Percentiles rank a stretch among this genome's conserved stretches.
phyloP scores from a whole-genome alignment of 2,797 vertebrate species.

The Botia kubotai region DNA sequence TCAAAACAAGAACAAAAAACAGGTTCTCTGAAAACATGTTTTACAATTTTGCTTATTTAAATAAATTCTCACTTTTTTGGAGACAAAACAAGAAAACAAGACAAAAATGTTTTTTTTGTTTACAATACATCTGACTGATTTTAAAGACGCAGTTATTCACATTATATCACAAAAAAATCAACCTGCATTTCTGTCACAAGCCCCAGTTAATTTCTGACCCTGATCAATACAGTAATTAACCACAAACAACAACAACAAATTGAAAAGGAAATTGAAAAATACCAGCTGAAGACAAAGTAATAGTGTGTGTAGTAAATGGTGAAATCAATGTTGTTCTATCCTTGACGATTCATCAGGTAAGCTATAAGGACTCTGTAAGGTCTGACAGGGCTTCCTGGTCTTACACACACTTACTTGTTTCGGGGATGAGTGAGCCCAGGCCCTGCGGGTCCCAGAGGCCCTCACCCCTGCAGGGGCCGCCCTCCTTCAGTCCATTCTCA shows the following conservation, averaged over 20 bases:
- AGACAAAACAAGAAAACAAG: background rate
- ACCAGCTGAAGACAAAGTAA: background rate
- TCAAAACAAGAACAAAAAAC: too few relatives aligned
- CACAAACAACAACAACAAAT: background rate
- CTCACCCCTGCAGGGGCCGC: constrained; percentile 74
- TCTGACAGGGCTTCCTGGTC: background rate
- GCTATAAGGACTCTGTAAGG: too few relatives aligned
- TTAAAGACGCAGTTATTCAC: too few relatives aligned
- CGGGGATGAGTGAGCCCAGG: constrained; percentile 91
- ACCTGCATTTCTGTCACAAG: too few relatives aligned
- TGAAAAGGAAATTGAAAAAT: background rate
- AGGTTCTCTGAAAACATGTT: too few relatives aligned
- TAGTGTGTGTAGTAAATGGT: too few relatives aligned
- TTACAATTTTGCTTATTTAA: too few relatives aligned
- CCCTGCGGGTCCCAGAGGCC: constrained; percentile 85
- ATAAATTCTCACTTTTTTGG: too few relatives aligned
- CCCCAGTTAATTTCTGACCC: background rate
- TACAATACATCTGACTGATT: background rate
- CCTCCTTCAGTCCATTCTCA: constrained; percentile 87
- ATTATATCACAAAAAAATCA: too few relatives aligned
- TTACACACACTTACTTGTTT: constrained; percentile 90
- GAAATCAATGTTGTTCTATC: too few relatives aligned
- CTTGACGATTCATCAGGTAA: too few relatives aligned
- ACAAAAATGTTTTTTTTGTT: background rate
- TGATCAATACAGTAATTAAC: background rate